Conservation (phyloP, 2,888 invertebrate species). For the Carterocephalus palaemon region DNA sequence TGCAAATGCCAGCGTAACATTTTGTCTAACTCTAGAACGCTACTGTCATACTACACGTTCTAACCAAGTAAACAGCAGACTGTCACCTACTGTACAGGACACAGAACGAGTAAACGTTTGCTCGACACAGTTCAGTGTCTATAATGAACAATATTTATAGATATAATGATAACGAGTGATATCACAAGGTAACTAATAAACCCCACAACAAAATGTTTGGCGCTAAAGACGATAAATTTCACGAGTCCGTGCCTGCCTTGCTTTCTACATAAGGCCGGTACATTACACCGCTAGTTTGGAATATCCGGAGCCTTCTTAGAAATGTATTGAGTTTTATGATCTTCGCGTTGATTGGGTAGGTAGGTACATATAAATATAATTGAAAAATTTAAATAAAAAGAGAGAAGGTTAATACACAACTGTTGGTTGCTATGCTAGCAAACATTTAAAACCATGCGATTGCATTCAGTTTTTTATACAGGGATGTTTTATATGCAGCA, state of each 20-base stretch:
- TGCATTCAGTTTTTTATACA: too few species aligned
- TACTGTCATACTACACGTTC: slow-evolving; percentile 6
- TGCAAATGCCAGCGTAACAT: slow-evolving; percentile 60
- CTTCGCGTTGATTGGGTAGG: too few species aligned
- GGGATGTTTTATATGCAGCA: slow-evolving; percentile 15
- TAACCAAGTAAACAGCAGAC: slow-evolving; percentile 9
- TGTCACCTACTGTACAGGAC: slow-evolving; percentile 26
- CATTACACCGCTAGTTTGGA: too few species aligned
- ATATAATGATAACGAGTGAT: slow-evolving; percentile 68
- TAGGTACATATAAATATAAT: too few species aligned
- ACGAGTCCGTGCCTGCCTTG: too few species aligned
- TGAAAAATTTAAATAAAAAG: too few species aligned
- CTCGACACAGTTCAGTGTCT: slow-evolving; percentile 51
- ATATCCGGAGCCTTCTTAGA: too few species aligned
- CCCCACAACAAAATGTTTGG: slow-evolving; percentile 26
- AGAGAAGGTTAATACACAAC: too few species aligned
- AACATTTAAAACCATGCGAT: too few species aligned
- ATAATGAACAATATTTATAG: slow-evolving; percentile 65
- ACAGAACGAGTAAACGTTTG: slow-evolving; percentile 46
- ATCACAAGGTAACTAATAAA: slow-evolving; percentile 61
- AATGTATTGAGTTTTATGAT: too few species aligned
- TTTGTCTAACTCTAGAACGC: slow-evolving; percentile 7
- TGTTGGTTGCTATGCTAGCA: too few species aligned
- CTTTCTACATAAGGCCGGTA: too few species aligned
- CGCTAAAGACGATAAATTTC: slow-evolving; percentile 10